Evolutionary conservation across 2,888 invertebrate genomes (phyloP).

Genomic region (Lasius fuliginosus): DNA sequence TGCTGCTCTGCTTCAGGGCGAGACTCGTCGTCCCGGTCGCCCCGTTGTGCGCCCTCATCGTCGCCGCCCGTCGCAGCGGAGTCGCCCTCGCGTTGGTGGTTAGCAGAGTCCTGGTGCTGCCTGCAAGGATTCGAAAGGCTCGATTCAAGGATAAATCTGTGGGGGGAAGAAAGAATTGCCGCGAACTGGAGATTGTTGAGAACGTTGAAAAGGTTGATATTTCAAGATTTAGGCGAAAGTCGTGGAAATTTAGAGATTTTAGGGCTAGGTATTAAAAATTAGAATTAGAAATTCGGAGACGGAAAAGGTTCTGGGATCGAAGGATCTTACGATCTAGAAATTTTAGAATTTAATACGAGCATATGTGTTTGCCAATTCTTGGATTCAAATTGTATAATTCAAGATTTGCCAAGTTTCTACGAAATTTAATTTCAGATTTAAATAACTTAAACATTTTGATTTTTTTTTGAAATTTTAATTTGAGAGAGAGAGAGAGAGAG

Average conservation of each 20-base stretch:
- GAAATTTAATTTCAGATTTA: background rate
- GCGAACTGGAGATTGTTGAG: background rate
- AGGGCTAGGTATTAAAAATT: background rate
- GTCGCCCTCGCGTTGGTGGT: constrained; percentile 82
- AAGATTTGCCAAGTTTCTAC: background rate
- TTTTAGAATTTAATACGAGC: background rate
- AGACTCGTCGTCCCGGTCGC: constrained; percentile 80
- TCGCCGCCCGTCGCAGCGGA: constrained; percentile 88
- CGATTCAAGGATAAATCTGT: background rate
- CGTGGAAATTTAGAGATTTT: background rate
- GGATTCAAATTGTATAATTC: background rate
- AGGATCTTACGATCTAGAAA: background rate
- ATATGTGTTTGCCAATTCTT: constrained; percentile 1
- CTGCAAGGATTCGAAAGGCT: constrained; percentile 66
- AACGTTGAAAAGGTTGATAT: background rate
- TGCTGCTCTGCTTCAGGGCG: constrained; percentile 82
- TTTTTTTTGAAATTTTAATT: background rate
- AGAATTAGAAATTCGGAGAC: background rate
- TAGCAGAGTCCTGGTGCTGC: constrained; percentile 87
- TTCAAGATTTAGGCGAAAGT: no score
- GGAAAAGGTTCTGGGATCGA: no score
- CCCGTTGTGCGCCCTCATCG: constrained; percentile 88
- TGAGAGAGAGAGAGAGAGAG: background rate
- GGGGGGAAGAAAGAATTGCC: background rate
- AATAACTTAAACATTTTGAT: background rate